A percentile compares a stretch with the other conserved stretches of the same genome.
These are phyloP conservation scores for Sympetrum striolatum DNA, from an alignment of 2,888 invertebrate genomes.

Conservation along the genomic window DNA sequence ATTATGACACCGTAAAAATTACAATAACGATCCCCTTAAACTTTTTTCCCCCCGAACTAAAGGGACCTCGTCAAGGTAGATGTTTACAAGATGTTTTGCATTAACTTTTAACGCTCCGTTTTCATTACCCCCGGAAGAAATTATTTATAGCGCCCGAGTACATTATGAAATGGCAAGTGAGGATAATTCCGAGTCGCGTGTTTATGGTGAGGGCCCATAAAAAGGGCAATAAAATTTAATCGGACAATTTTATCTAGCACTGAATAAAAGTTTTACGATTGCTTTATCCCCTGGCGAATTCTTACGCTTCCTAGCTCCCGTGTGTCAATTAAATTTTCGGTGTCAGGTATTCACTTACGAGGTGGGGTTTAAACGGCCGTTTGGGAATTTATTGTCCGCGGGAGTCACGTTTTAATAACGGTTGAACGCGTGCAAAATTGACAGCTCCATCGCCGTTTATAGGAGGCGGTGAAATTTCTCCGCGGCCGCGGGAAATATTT, in stretches of 20 bases:
- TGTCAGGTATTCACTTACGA: no score
- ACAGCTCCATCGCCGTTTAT: no score
- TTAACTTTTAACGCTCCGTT: constrained; percentile 10
- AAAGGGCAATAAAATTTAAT: background rate
- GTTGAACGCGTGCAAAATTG: no score
- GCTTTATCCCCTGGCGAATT: background rate
- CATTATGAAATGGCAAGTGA: background rate
- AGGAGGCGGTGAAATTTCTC: no score
- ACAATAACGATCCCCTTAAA: constrained; percentile 16
- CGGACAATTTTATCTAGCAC: background rate
- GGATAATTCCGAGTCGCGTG: background rate
- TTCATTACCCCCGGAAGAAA: background rate
- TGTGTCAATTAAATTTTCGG: no score
- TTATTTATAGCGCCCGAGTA: background rate
- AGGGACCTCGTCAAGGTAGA: background rate
- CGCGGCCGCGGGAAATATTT: background rate
- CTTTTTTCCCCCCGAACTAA: background rate
- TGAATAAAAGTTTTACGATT: background rate
- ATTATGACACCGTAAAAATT: constrained; percentile 41
- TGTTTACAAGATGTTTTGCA: background rate
- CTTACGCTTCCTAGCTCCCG: background rate
- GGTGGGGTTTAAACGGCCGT: no score
- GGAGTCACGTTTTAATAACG: no score
- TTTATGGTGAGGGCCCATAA: background rate
- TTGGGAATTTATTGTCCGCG: no score